These are phyloP conservation scores for Bombus turneri DNA, from an alignment of 1,140 invertebrate genomes.

Conservation along the genomic window DNA sequence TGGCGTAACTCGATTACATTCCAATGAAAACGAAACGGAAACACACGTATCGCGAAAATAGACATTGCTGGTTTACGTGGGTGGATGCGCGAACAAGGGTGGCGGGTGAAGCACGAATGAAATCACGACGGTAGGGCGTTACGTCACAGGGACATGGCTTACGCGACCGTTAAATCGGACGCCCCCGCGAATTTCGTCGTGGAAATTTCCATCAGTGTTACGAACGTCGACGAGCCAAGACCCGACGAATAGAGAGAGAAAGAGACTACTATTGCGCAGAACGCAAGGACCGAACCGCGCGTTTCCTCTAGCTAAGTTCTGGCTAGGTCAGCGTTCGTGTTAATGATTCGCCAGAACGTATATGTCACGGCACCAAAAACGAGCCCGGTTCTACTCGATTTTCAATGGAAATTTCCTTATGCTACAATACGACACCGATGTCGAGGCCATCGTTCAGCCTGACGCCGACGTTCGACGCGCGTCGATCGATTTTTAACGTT, in stretches of 20 bases:
- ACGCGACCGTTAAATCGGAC: slow-evolving; percentile 24
- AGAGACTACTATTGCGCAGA: slow-evolving; percentile 14
- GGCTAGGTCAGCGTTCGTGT: neutral
- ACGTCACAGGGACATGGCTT: slow-evolving; percentile 35
- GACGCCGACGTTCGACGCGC: slow-evolving; percentile 53
- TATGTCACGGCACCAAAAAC: slow-evolving; percentile 10
- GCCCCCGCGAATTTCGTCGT: slow-evolving; percentile 30
- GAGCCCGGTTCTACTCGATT: slow-evolving; percentile 23
- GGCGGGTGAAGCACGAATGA: slow-evolving; percentile 10
- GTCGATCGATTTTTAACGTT: slow-evolving; percentile 65
- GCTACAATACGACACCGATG: slow-evolving; percentile 18
- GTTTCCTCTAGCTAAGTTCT: neutral
- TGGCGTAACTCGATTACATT: slow-evolving; percentile 43
- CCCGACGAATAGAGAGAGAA: neutral
- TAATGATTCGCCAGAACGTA: neutral
- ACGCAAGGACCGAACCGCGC: neutral
- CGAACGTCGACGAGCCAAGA: neutral
- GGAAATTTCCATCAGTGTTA: slow-evolving; percentile 38
- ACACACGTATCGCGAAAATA: neutral
- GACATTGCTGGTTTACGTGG: neutral
- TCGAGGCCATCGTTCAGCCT: slow-evolving; percentile 22
- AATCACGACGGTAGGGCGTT: slow-evolving; percentile 26
- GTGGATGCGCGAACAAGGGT: neutral
- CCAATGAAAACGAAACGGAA: slow-evolving; percentile 24
- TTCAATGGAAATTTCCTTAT: slow-evolving; percentile 64